phyloP scores from a whole-genome alignment of 2,113 vertebrate genomes.

The Chauna torquata region DNA sequence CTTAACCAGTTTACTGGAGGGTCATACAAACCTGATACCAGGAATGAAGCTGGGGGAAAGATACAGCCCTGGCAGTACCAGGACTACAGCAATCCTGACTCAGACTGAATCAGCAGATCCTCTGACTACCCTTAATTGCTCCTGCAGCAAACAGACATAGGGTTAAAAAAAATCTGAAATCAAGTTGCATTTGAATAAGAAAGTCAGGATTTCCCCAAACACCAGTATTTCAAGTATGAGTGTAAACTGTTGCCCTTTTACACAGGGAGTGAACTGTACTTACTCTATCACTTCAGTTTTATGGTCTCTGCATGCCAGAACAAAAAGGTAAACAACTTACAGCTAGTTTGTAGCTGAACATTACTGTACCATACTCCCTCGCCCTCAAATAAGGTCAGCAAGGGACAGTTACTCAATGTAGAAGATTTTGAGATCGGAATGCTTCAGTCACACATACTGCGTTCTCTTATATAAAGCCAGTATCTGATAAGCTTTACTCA shows the following conservation, averaged over 20 bases:
- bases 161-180: not conserved
- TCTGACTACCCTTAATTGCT: not conserved
- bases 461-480: not conserved
- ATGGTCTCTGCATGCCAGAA: not conserved
- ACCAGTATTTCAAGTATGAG: slow-evolving; percentile 35
- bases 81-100: not conserved
- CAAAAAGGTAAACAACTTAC: slow-evolving; percentile 7
- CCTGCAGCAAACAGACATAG: not conserved
- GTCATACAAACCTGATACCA: not conserved
- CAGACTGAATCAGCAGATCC: not conserved
- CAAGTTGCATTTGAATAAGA: not conserved
- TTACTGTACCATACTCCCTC: not conserved
- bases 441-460: not conserved
- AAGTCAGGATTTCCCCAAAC: not conserved
- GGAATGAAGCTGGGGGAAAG: not conserved
- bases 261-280: slow-evolving; percentile 7
- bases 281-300: not conserved
- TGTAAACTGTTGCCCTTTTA: not conserved
- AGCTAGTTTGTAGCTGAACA: not conserved
- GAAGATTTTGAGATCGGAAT: not conserved
- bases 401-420: not conserved
- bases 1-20: not conserved
- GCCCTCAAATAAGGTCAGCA: not conserved
- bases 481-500: not conserved
- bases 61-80: not conserved